These are phyloP conservation scores for Equus quagga DNA, from an alignment of 2,113 vertebrate species.

Conservation along the genomic window DNA sequence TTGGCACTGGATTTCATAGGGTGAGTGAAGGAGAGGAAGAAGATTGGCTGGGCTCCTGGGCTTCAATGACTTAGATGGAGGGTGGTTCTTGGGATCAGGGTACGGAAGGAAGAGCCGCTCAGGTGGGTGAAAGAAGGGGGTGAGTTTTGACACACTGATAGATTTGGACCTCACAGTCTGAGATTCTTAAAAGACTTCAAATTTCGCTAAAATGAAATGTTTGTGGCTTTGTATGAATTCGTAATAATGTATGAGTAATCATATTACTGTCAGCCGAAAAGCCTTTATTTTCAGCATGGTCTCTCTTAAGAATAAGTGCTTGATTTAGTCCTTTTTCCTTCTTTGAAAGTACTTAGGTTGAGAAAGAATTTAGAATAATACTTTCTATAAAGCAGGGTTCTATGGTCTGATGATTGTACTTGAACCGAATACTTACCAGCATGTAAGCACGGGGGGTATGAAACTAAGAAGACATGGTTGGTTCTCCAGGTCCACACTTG, in stretches of 20 bases:
- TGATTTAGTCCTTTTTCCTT: background rate
- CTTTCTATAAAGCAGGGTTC: background rate
- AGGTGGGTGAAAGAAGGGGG: no score
- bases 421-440: background rate
- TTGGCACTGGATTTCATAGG: background rate
- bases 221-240: background rate
- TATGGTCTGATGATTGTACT: background rate
- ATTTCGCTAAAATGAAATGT: background rate
- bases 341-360: background rate
- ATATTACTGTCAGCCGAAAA: background rate
- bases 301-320: background rate
- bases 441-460: background rate
- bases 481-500: background rate
- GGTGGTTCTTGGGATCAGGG: background rate
- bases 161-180: background rate
- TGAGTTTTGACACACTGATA: background rate
- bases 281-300: background rate
- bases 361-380: background rate
- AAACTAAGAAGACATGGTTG: fast-evolving
- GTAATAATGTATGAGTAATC: background rate
- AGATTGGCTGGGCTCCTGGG: background rate
- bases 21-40: background rate
- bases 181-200: background rate
- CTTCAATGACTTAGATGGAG: background rate
- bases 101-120: background rate